A percentile compares a stretch with the other conserved stretches of the same genome.
Conservation (phyloP, 1,140 invertebrate species). For the Drosophila ironensis region DNA sequence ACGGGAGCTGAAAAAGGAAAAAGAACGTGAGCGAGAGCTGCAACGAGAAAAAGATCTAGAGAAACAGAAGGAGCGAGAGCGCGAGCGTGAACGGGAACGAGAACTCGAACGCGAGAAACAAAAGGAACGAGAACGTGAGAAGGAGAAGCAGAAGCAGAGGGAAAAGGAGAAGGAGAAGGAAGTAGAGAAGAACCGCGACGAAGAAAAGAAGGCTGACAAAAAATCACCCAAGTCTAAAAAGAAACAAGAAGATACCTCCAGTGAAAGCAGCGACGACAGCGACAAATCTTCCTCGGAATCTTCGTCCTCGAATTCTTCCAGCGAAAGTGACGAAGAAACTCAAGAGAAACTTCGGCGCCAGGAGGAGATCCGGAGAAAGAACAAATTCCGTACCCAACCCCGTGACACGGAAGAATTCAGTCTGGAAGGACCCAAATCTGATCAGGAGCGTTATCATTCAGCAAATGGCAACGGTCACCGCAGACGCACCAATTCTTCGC, state of each 20-base stretch:
- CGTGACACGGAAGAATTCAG: constrained; percentile 55
- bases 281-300: constrained; percentile 21
- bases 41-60: constrained; percentile 6
- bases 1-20: constrained; percentile 16
- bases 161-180: constrained; percentile 3
- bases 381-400: constrained; percentile 14
- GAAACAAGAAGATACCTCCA: constrained; percentile 43
- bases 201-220: constrained; percentile 15
- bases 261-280: constrained; percentile 38
- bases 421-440: constrained; percentile 30
- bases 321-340: constrained; percentile 37
- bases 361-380: constrained; percentile 17
- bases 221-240: constrained; percentile 53
- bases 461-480: constrained; percentile 41
- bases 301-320: constrained; percentile 22
- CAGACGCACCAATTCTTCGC: constrained; percentile 3
- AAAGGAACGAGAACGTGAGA: constrained; percentile 1
- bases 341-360: constrained; percentile 41
- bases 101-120: constrained; percentile 2
- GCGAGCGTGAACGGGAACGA: constrained; percentile 9
- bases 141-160: constrained; percentile 6
- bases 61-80: constrained; percentile 31
- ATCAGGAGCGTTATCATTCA: constrained; percentile 12
- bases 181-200: constrained; percentile 12
- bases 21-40: constrained; percentile 16